Base-by-base conservation (phyloP, 2,888 invertebrate genomes). In the Aricia artaxerxes region DNA sequence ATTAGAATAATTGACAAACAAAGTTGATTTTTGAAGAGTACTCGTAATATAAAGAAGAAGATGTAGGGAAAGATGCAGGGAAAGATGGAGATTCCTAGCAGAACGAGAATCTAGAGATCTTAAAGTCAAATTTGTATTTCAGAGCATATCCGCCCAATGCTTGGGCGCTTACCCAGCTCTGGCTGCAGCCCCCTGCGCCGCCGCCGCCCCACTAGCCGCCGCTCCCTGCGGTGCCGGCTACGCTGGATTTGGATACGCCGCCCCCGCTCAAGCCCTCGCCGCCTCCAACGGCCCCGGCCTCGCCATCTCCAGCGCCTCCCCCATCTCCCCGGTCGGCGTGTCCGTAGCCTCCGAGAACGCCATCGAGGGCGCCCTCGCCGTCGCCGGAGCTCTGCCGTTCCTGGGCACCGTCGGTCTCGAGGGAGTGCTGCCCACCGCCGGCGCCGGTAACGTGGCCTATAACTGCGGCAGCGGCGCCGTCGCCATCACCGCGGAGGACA, bases 321-420 rank as follows among this genome's bases (percentile, higher is more conserved):
- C 84, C 31, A 82, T 83, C 75, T 79, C 83, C 44, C 83, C 82
- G 31, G 82, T 60, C 64, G 85, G 85, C 40, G 78, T 85, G 49
- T 82, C 84, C 3, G 83, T 89, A 4, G 79, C 84, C 0, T 87
- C 88, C 7, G 89, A 89, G 76, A 87, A 87, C 77, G 80, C 83
- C 0, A 82, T 82, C 72, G 86, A 88, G 79, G 89, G 89, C 0
- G 79, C 83, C 0, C 76, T 88, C 4, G 80, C 83, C 4, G 85
- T 88, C 2, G 80, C 80, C 73, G 89, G 89, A 3, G 80, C 86
- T 35, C 79, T 89, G 38, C 89, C 89, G 0, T 83, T 85, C 85
- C 60, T 89, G 7, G 87, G 87, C 3, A 85, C 88, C 5, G 88
- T 88, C 0, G 85, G 85, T 64, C 80, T 88, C 4, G 87, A 87